These are phyloP conservation scores for Sapajus apella DNA, from an alignment of 2,113 vertebrate species.

Conservation along the genomic window DNA sequence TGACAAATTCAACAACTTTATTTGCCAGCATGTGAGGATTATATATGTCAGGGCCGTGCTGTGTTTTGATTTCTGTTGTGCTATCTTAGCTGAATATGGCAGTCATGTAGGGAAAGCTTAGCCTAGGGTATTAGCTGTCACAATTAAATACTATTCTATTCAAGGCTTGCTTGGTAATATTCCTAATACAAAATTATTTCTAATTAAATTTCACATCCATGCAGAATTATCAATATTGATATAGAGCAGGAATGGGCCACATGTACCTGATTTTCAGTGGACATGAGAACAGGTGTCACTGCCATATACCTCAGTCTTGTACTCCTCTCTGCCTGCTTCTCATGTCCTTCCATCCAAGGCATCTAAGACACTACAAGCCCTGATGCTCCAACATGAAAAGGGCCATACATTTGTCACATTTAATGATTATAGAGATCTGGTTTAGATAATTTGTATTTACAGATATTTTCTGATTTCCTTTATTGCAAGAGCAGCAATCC, in stretches of 20 bases:
- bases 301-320: neutral
- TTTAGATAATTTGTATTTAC: conserved; percentile 4
- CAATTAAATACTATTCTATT: neutral
- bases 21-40: conserved; percentile 39
- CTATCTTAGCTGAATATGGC: conserved; percentile 40
- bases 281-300: neutral
- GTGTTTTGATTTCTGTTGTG: conserved; percentile 32
- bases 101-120: conserved; percentile 36
- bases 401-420: neutral
- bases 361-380: neutral
- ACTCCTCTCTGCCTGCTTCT: neutral
- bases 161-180: conserved; percentile 17
- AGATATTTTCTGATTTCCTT: conserved; percentile 7
- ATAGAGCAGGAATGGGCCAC: neutral
- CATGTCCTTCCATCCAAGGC: neutral
- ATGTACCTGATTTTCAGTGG: neutral
- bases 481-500: neutral
- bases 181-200: neutral
- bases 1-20: conserved; percentile 32
- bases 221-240: neutral
- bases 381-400: neutral
- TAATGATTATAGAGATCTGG: neutral
- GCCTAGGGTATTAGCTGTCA: neutral
- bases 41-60: neutral
- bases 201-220: neutral